A percentile compares a stretch with the other conserved stretches of the same genome.
These are phyloP conservation scores for Brachionus asplanchnoidis DNA, from an alignment of 1,140 invertebrate species.

Conservation along the genomic window DNA sequence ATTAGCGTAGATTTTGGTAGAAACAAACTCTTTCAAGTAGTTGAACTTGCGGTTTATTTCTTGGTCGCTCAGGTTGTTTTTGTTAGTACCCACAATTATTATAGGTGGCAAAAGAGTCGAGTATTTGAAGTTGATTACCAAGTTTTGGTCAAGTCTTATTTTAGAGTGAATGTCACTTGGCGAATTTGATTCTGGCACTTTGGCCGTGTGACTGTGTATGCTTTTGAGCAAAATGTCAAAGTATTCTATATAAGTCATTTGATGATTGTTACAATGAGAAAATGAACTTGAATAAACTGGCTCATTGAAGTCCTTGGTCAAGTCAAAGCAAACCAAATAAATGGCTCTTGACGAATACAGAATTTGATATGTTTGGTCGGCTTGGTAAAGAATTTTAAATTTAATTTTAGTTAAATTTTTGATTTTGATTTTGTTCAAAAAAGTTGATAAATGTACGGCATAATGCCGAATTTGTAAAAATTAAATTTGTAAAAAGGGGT, in stretches of 20 bases:
- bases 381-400: constrained; percentile 54
- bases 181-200: neutral
- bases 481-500: too few relatives aligned
- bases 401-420: constrained; percentile 54
- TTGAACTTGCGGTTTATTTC: constrained; percentile 50
- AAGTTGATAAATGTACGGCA: neutral
- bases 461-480: neutral
- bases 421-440: constrained; percentile 43
- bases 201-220: constrained; percentile 52
- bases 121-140: constrained; percentile 44
- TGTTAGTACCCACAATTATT: constrained; percentile 56
- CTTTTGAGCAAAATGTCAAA: constrained; percentile 54
- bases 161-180: neutral
- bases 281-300: constrained; percentile 39
- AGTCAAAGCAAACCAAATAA: constrained; percentile 57
- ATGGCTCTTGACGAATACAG: constrained; percentile 56
- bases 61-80: constrained; percentile 49
- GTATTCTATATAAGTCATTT: constrained; percentile 49
- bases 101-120: constrained; percentile 54
- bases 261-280: constrained; percentile 18
- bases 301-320: constrained; percentile 51
- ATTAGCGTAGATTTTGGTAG: constrained; percentile 41
- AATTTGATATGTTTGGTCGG: constrained; percentile 48
- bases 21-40: constrained; percentile 47
- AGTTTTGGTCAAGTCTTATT: neutral